Evolutionary conservation across 2,888 invertebrate species (phyloP).

Genomic region (Ceriagrion tenellum): DNA sequence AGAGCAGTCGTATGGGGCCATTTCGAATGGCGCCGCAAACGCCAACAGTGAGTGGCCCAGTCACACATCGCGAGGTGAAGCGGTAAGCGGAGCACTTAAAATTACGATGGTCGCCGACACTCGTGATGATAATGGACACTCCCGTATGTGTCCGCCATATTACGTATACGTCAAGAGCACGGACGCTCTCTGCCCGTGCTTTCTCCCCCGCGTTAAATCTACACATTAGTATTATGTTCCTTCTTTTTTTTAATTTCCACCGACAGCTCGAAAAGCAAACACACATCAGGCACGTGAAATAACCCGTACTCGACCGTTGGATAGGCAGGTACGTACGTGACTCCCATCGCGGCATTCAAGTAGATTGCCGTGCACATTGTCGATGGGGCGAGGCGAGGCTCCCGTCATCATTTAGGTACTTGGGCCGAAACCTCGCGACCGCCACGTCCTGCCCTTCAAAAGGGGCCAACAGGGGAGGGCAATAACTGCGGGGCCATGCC

Average conservation of each 20-base stretch:
- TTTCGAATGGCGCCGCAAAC: background rate
- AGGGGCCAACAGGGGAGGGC: background rate
- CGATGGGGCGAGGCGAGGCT: background rate
- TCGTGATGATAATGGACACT: constrained; percentile 14
- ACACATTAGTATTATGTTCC: constrained; percentile 1
- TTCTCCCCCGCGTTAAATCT: background rate
- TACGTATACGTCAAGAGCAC: background rate
- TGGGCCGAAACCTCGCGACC: background rate
- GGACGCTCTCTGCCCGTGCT: background rate
- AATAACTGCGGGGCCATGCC: background rate
- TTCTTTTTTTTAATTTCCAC: background rate
- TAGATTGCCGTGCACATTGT: background rate
- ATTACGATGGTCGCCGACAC: background rate
- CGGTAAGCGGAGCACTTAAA: background rate
- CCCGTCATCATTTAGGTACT: background rate
- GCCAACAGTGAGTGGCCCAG: background rate
- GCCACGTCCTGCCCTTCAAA: background rate
- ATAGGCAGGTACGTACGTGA: background rate
- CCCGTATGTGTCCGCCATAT: background rate
- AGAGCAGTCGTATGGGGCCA: background rate
- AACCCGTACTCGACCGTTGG: background rate
- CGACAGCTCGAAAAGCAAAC: background rate
- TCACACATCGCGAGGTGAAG: background rate
- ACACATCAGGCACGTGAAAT: background rate
- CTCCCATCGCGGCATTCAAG: background rate